phyloP scores from a whole-genome alignment of 2,113 vertebrate species.

The Corythaeola cristata region DNA sequence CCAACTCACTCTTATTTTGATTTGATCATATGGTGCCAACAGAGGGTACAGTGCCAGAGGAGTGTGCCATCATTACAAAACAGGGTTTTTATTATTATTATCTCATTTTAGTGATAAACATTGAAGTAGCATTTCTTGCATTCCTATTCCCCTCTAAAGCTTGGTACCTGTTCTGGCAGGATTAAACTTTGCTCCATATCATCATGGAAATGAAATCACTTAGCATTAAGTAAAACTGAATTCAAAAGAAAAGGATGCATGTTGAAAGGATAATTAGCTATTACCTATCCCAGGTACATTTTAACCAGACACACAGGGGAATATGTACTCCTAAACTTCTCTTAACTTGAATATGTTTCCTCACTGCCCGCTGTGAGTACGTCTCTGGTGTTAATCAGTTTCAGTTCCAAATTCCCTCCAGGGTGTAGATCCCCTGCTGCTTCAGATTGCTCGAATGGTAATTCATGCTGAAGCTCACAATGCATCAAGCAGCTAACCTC shows the following conservation, averaged over 20 bases:
- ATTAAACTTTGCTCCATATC: background rate
- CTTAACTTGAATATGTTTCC: background rate
- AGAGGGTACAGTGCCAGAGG: background rate
- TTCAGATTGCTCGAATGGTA: background rate
- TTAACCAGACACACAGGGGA: background rate
- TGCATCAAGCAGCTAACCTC: background rate
- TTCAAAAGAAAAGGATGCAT: background rate
- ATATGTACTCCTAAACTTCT: background rate
- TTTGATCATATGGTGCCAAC: background rate
- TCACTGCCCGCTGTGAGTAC: background rate
- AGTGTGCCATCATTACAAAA: background rate
- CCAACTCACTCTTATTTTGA: background rate
- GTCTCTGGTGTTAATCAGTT: constrained; percentile 1
- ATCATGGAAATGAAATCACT: background rate
- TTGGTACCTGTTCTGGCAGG: background rate
- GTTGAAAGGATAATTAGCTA: constrained; percentile 10
- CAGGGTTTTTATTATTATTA: background rate
- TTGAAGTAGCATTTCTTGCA: background rate
- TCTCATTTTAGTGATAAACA: background rate
- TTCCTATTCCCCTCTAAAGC: background rate
- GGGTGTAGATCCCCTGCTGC: background rate
- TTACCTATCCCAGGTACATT: background rate
- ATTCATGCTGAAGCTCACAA: background rate
- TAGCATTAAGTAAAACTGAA: background rate
- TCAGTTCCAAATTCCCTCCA: background rate